A percentile compares a stretch with the other conserved stretches of the same genome.
These are phyloP conservation scores for Melitaea athalia DNA, from an alignment of 2,888 invertebrate genomes.

Conservation along the genomic window DNA sequence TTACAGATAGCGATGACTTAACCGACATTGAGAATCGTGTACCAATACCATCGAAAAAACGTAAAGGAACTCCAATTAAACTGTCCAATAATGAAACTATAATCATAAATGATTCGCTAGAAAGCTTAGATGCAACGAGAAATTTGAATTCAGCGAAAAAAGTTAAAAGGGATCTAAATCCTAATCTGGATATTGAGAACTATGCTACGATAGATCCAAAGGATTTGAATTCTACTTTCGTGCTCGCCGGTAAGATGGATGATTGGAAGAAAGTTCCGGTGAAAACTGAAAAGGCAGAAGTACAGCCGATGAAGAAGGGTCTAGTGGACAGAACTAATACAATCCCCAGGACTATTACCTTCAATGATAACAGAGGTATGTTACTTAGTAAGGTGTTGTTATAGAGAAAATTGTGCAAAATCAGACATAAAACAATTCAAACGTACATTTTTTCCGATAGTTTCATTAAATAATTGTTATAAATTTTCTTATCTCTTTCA, in stretches of 20 bases:
- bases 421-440: neutral
- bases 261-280: conserved; percentile 51
- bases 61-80: conserved; percentile 72
- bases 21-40: conserved; percentile 64
- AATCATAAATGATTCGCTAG: conserved; percentile 71
- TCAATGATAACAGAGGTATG: conserved; percentile 63
- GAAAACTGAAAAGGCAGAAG: conserved; percentile 45
- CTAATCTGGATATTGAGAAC: conserved; percentile 56
- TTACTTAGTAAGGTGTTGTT: neutral
- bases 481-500: too few relatives aligned
- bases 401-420: neutral
- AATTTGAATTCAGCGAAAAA: conserved; percentile 68
- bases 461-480: too few relatives aligned
- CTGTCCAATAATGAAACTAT: conserved; percentile 69
- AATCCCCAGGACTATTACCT: conserved; percentile 56
- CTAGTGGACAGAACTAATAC: conserved; percentile 67
- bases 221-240: conserved; percentile 75
- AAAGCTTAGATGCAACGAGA: conserved; percentile 59
- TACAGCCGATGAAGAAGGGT: conserved; percentile 54
- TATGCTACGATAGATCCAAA: conserved; percentile 58
- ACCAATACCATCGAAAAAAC: conserved; percentile 56
- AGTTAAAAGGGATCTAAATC: conserved; percentile 54
- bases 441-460: too few relatives aligned
- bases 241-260: conserved; percentile 65
- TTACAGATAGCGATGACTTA: conserved; percentile 67